Conservation (phyloP, 2,888 invertebrate species). For the Orchesella flavescens region DNA sequence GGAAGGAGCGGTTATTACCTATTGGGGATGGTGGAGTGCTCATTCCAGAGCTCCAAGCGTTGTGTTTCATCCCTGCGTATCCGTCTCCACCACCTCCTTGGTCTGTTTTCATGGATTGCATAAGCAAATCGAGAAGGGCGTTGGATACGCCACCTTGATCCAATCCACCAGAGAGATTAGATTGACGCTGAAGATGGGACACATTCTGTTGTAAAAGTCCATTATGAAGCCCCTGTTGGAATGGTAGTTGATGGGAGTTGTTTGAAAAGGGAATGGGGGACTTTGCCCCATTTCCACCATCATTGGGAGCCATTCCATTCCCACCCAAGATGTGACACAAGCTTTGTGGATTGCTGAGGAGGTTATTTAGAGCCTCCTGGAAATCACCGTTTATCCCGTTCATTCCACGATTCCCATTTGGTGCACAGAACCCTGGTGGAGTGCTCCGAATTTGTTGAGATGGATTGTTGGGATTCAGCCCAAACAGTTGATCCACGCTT, state of each 20-base stretch:
- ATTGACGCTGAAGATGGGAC: slow-evolving; percentile 45
- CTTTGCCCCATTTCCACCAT: slow-evolving; percentile 52
- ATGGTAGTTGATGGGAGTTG: slow-evolving; percentile 54
- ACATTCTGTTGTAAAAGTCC: slow-evolving; percentile 65
- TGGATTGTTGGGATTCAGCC: slow-evolving; percentile 51
- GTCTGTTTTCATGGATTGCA: slow-evolving; percentile 72
- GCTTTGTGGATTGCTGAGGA: slow-evolving; percentile 74
- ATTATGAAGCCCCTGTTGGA: slow-evolving; percentile 55
- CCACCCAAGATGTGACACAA: slow-evolving; percentile 73
- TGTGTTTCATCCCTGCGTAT: slow-evolving; percentile 63
- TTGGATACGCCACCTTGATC: slow-evolving; percentile 69
- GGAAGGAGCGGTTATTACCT: slow-evolving; percentile 70
- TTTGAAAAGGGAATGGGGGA: slow-evolving; percentile 63
- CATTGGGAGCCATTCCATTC: slow-evolving; percentile 47
- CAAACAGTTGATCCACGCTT: slow-evolving; percentile 67
- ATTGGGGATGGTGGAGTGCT: slow-evolving; percentile 71
- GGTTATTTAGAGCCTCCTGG: slow-evolving; percentile 73
- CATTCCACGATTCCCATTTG: slow-evolving; percentile 65
- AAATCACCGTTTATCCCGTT: slow-evolving; percentile 72
- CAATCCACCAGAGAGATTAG: slow-evolving; percentile 41
- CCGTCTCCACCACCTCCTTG: slow-evolving; percentile 57
- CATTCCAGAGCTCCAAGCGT: slow-evolving; percentile 70
- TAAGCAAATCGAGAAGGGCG: slow-evolving; percentile 70
- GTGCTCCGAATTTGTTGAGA: slow-evolving; percentile 61
- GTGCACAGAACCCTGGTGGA: slow-evolving; percentile 69